Percentiles rank a stretch among this genome's conserved stretches.
These are phyloP conservation scores for Montifringilla adamsi DNA, from an alignment of 2,113 vertebrate species.

Conservation along the genomic window DNA sequence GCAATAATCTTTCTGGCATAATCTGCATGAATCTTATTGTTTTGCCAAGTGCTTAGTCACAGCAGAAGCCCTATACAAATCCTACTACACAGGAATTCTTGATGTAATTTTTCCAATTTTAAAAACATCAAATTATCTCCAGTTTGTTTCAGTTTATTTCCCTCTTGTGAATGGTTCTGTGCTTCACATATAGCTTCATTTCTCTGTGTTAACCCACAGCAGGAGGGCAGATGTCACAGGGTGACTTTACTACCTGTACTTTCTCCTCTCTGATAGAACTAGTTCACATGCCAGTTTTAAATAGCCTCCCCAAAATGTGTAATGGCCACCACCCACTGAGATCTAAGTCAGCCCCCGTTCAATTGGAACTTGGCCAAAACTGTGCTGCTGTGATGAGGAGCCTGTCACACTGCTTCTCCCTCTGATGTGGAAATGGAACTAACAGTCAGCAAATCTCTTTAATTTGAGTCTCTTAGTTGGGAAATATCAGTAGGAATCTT, in stretches of 20 bases:
- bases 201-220: constrained; percentile 73
- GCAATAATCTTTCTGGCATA: constrained; percentile 53
- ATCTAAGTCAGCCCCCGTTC: constrained; percentile 68
- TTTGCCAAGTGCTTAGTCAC: constrained; percentile 69
- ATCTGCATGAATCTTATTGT: constrained; percentile 52
- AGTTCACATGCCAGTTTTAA: constrained; percentile 73
- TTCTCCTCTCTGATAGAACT: constrained; percentile 70
- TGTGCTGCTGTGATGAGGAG: constrained; percentile 67
- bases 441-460: constrained; percentile 68
- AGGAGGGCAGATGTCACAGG: constrained; percentile 72
- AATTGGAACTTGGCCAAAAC: constrained; percentile 71
- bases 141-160: constrained; percentile 76
- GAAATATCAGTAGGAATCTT: neutral
- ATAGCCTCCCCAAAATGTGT: constrained; percentile 65
- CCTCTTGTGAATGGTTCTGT: constrained; percentile 49
- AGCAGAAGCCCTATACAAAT: constrained; percentile 60
- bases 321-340: constrained; percentile 72
- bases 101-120: constrained; percentile 60
- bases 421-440: constrained; percentile 71
- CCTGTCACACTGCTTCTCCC: constrained; percentile 55
- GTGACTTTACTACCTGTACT: constrained; percentile 73
- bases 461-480: constrained; percentile 49
- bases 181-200: constrained; percentile 59
- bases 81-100: constrained; percentile 20
- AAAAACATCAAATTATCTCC: constrained; percentile 71